Evolutionary conservation across 2,888 invertebrate species (phyloP), one percentile per base, ranked within the genome.

Genomic region (Helobdella robusta): DNA sequence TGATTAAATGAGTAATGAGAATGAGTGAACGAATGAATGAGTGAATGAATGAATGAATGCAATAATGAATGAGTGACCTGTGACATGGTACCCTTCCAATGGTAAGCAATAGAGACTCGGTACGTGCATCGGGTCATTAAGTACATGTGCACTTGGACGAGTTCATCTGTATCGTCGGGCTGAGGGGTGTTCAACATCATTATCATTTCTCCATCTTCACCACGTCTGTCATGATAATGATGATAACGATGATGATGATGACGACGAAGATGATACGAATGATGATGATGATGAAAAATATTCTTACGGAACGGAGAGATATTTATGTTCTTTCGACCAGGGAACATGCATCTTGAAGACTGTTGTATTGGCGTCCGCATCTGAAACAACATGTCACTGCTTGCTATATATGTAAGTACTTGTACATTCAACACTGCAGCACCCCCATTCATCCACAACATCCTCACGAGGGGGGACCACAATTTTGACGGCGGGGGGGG

Each of bases 71-170:
- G 8, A 15, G 2, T 28, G 20, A 48, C 56, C 56, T 64, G 54
- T 20, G 15, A 25, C 35, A 60, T 25, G 44, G 52, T 5, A 15
- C 60, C 52, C 23, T 59, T 44, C 44, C 46, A 23, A n/a, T 36
- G 36, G 18, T 48, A 11, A 32, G 52, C 48, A 34, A 65, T 34
- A 32, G 59, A 35, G 48, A 60, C 40, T 48, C 35, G n/a, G 52
- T 65, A 59, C 28, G 71, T 69, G 68, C 78, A 78, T 32, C 72
- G 68, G 11, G 77, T 77, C 61, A 76, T 74, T 18, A 75, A 71
- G 69, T 75, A 75, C 59, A 78, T 70, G 58, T 74, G 73, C 35
- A 78, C 69, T 58, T 76, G 68, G n/a, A 71, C 70, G 23, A 59
- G 28, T 20, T 59, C 61, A 35, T 52, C n/a, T 8, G 28, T 34